Percentiles rank a stretch among this genome's conserved stretches.
phyloP scores from a whole-genome alignment of 2,113 vertebrate species.

The Aythya baeri region DNA sequence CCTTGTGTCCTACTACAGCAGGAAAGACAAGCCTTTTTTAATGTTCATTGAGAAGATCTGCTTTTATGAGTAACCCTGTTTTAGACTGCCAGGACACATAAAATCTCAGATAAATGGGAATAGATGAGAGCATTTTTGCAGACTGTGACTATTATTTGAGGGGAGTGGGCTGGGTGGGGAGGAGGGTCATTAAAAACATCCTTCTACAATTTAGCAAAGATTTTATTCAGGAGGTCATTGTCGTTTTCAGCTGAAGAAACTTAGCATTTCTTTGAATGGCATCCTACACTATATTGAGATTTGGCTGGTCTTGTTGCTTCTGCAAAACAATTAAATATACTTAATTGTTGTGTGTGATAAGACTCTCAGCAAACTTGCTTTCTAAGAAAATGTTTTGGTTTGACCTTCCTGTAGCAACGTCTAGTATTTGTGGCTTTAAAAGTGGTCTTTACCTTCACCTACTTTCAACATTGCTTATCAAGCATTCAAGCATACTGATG shows the following conservation, averaged over 20 bases:
- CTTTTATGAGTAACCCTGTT: not conserved
- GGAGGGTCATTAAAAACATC: not conserved
- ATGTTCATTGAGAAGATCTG: not conserved
- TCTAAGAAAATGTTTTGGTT: not conserved
- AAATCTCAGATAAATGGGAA: not conserved
- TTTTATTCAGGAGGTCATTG: not conserved
- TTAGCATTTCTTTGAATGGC: not conserved
- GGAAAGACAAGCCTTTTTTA: not conserved
- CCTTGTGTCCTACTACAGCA: not conserved
- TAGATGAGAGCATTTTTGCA: not conserved
- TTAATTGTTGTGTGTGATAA: not conserved
- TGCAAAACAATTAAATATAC: not conserved
- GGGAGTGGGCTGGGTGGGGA: fast-evolving
- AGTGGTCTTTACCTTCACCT: not conserved
- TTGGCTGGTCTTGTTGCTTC: not conserved
- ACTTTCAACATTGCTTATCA: not conserved
- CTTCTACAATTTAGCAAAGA: not conserved
- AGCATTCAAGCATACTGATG: not conserved
- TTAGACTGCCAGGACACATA: not conserved
- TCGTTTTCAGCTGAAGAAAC: not conserved
- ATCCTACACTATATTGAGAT: not conserved
- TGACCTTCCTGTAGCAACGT: not conserved
- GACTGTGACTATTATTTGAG: not conserved
- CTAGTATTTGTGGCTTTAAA: not conserved
- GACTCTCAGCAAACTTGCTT: not conserved